Percentiles rank a stretch among this genome's conserved stretches.
Evolutionary conservation across 2,113 vertebrate genomes (phyloP).

Genomic region (Typhlomys cinereus): DNA sequence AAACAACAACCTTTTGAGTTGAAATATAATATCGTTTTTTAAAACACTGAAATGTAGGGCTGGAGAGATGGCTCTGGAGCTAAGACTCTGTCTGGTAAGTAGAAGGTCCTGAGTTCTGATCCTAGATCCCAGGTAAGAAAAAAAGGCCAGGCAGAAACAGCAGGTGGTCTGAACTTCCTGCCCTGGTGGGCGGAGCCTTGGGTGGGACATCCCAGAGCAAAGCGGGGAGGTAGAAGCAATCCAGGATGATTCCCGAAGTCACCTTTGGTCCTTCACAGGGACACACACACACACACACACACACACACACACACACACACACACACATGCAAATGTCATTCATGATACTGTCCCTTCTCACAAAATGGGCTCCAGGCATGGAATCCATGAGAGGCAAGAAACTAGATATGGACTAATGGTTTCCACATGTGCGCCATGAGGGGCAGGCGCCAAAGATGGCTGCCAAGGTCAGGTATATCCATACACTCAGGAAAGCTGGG

Average conservation of each 20-base stretch:
- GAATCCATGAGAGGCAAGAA: too few relatives aligned
- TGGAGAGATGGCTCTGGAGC: not conserved
- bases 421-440: too few relatives aligned
- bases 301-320: not conserved
- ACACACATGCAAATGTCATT: not conserved
- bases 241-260: not conserved
- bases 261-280: too few relatives aligned
- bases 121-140: not conserved
- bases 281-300: not conserved
- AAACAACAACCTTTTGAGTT: not conserved
- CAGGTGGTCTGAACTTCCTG: too few relatives aligned
- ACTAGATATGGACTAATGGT: too few relatives aligned
- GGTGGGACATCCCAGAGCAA: not conserved
- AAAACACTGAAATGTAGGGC: not conserved
- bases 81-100: not conserved
- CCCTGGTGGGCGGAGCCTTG: not conserved
- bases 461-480: too few relatives aligned
- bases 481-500: too few relatives aligned
- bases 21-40: not conserved
- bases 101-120: not conserved
- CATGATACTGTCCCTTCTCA: too few relatives aligned
- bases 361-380: too few relatives aligned
- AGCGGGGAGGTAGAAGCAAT: too few relatives aligned
- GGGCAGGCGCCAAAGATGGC: too few relatives aligned
- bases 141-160: too few relatives aligned